Base-by-base conservation (phyloP, 2,113 vertebrate species). In the Dicaeum eximium region DNA sequence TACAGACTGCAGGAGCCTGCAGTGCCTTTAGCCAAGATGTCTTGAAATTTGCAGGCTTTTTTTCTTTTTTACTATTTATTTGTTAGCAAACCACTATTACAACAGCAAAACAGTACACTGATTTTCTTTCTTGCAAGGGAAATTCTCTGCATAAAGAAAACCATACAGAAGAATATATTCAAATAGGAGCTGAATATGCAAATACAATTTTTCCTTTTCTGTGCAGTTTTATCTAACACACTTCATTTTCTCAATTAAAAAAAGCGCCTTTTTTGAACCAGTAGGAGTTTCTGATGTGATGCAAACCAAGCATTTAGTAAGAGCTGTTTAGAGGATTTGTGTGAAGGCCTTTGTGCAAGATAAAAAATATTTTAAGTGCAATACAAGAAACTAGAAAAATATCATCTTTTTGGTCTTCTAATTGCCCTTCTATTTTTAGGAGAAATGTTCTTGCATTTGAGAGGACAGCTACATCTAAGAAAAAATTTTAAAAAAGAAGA, bases 101-200 rank as follows among this genome's bases (percentile, higher is more conserved):
- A 96, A 98, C 91, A 97, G 93, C 92, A 97, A 98, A 96, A 97
- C 83, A 94, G 88, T 95, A 98, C 92, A 97, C 15, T 44, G 92
- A 96, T 97, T 97, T 97, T 95, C 94, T 69, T 97, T 77, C 93
- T 96, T 86, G 95, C 96, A 97, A 85, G 95, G 90, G 92, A 97
- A 97, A 97, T 91, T 81, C 86, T 96, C 97, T 94, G 96, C 97
- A 94, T 94, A 97, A 97, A 97, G 97, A 97, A 98, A 97, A 94
- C 90, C 85, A 53, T 92, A 95, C 65, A 97, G 96, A 97, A 96
- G 75, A 93, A 93, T 97, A 97, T 97, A 98, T 93, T 96, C 83
- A 95, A 97, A 97, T 84, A 98, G 91, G 90, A 97, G 80, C 88
- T 98, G 97, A 97, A 97, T 98, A 98, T 93, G 96, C 96, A 97